These are phyloP conservation scores for Podarcis cretensis DNA, from an alignment of 2,113 vertebrate species.

Conservation along the genomic window DNA sequence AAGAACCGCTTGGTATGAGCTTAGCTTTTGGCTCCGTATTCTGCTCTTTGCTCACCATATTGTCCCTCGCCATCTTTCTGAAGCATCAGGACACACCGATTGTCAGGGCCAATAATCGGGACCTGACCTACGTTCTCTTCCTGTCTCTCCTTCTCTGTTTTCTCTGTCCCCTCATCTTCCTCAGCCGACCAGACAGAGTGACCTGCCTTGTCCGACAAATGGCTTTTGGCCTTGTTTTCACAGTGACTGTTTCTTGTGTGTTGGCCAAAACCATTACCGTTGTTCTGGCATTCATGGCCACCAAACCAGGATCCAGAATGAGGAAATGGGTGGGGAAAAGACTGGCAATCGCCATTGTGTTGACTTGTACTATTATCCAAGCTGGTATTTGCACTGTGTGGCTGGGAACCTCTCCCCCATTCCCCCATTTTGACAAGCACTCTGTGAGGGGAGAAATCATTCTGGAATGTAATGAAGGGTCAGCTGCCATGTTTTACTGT, in stretches of 20 bases:
- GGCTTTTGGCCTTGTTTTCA: constrained; percentile 36
- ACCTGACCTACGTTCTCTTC: constrained; percentile 34
- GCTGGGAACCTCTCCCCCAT: constrained; percentile 4
- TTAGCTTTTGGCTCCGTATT: not conserved
- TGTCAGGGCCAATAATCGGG: constrained; percentile 43
- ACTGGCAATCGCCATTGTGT: constrained; percentile 12
- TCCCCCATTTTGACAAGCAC: constrained; percentile 1
- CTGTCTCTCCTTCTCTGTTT: constrained; percentile 30
- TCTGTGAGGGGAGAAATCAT: constrained; percentile 15
- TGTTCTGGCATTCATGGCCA: constrained; percentile 38
- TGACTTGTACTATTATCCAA: constrained; percentile 12
- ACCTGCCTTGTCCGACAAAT: constrained; percentile 30
- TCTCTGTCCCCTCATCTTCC: constrained; percentile 21
- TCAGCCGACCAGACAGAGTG: constrained; percentile 12
- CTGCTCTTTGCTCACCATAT: constrained; percentile 13
- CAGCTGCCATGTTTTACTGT: constrained; percentile 24
- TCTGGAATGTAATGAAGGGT: constrained; percentile 39
- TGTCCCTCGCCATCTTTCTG: constrained; percentile 23
- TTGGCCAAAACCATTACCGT: constrained; percentile 47
- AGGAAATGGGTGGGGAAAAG: constrained; percentile 20
- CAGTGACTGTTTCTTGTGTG: constrained; percentile 34
- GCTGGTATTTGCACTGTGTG: constrained; percentile 7
- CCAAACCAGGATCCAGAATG: constrained; percentile 13
- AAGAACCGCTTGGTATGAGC: constrained; percentile 29
- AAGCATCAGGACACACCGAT: constrained; percentile 32